Evolutionary conservation across 2,797 vertebrate genomes (phyloP).

Genomic region (Eidolon dupreanum): DNA sequence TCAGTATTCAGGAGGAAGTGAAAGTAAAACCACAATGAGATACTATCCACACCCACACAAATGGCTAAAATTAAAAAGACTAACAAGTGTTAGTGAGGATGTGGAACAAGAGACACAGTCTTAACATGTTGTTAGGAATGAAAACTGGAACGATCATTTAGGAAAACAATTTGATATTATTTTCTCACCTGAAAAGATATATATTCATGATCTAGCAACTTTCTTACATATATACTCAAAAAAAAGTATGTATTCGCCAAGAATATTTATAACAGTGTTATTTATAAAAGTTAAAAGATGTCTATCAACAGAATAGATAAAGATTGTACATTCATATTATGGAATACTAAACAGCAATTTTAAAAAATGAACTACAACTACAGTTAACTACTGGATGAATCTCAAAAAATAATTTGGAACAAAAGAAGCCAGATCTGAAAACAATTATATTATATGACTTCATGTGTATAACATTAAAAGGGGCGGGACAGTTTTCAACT

Average conservation of each 20-base stretch:
- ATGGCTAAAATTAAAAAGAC: conserved; percentile 17
- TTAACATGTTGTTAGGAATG: neutral
- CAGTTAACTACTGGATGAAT: neutral
- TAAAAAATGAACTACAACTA: neutral
- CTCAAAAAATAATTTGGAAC: conserved; percentile 7
- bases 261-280: conserved; percentile 15
- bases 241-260: neutral
- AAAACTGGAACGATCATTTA: neutral
- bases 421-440: neutral
- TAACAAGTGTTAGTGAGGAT: neutral
- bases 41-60: conserved; percentile 12
- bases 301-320: neutral
- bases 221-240: neutral
- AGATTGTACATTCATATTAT: neutral
- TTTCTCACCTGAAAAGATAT: neutral
- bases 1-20: conserved; percentile 52
- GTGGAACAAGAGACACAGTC: neutral
- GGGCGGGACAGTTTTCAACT: neutral
- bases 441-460: neutral
- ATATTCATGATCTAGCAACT: neutral
- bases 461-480: neutral
- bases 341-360: neutral
- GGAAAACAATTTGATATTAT: neutral
- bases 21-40: conserved; percentile 47
- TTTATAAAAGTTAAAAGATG: neutral